Base-by-base conservation (phyloP, 2,888 invertebrate species). In the Cantharis rufa region DNA sequence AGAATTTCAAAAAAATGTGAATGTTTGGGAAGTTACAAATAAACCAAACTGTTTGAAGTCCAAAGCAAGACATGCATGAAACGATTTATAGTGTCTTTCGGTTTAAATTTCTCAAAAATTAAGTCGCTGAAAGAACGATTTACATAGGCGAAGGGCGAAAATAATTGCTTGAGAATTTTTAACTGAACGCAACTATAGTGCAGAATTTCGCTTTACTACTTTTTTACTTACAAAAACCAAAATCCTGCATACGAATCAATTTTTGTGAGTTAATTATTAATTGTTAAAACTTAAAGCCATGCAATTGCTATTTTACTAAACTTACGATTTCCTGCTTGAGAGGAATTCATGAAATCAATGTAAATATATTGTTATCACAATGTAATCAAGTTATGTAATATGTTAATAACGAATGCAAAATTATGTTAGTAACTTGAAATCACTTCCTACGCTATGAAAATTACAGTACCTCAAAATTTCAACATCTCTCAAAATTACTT, bases 291-390 rank as follows among this genome's bases (percentile, higher is more conserved):
- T 64, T 21, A 71, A 78, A 78, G 76, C 76, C 76, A 74, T 76
- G 78, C 78, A 72, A 76, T 74, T 64, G n/a, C 24, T 74, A 69
- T 48, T 24, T 24, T 24, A 71, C 71, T 71, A 76, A 85, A 93
- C 93, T 93, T 93, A 93, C 93, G 93, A 92, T 91, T 93, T 93
- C 93, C 93, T 93, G 92, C 90, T 89, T 91, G 90, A 88, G 88
- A 90, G 88, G 91, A 89, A 85, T 86, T 86, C 87, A 87, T 88
- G 88, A 87, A 88, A 88, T 72, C n/a, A 78, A 77, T 78, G 79
- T 79, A 79, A 79, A 77, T 13, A 70, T 61, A 24, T 24, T 68
- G 71, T 75, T 75, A 75, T 68, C 71, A 75, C 15, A 70, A 78
- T 75, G 70, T 70, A 24, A 77, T 69, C 76, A 76, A 27, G 62